These are phyloP conservation scores for Bembecia ichneumoniformis DNA, from an alignment of 2,888 invertebrate species.

Conservation along the genomic window DNA sequence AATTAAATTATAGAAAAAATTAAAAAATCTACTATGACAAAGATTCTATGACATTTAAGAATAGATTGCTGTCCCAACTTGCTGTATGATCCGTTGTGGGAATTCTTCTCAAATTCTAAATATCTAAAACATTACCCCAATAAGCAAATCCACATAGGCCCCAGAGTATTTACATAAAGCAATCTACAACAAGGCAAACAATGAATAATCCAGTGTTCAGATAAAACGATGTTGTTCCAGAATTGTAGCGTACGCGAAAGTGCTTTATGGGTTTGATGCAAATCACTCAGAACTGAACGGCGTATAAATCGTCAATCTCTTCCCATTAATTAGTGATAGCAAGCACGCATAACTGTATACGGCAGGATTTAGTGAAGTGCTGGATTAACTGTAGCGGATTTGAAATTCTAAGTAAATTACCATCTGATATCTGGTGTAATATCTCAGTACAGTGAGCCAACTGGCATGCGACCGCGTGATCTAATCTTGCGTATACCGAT, in stretches of 20 bases:
- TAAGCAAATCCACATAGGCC: too few species aligned
- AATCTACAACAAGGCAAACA: not conserved
- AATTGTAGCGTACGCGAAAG: slow-evolving; percentile 3
- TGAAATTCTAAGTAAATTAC: not conserved
- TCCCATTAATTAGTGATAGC: slow-evolving; percentile 7
- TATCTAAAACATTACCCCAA: too few species aligned
- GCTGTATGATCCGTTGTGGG: too few species aligned
- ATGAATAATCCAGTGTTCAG: not conserved
- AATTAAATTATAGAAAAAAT: too few species aligned
- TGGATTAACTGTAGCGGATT: not conserved
- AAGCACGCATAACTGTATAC: not conserved
- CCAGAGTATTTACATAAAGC: not conserved
- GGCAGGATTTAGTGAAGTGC: not conserved
- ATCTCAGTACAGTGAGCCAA: not conserved
- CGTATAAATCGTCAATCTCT: slow-evolving; percentile 10
- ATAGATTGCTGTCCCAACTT: too few species aligned
- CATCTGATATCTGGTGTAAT: not conserved
- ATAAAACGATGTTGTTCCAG: not conserved
- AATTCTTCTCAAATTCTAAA: too few species aligned
- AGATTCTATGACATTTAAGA: too few species aligned
- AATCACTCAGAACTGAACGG: slow-evolving; percentile 11
- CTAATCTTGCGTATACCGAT: not conserved
- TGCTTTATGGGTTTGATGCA: slow-evolving; percentile 6
- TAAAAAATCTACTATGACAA: too few species aligned
- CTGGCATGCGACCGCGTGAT: not conserved